A percentile compares a stretch with the other conserved stretches of the same genome.
Evolutionary conservation across 2,113 vertebrate species (phyloP).

Genomic region (Epinephelus moara): DNA sequence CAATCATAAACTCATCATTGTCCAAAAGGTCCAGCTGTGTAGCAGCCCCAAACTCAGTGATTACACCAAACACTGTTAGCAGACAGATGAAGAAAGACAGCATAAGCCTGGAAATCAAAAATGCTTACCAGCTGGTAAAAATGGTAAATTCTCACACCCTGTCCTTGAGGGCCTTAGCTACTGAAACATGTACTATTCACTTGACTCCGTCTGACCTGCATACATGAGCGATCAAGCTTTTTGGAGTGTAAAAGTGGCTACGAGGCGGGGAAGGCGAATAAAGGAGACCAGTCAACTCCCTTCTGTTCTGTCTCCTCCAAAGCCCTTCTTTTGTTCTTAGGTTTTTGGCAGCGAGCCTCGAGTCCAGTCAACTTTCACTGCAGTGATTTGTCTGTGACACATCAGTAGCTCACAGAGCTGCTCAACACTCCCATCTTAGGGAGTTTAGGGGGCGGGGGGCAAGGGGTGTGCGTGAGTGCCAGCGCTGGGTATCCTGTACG

Average conservation of each 20-base stretch:
- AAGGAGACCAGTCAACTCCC: slow-evolving; percentile 41
- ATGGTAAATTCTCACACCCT: neutral
- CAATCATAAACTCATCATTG: slow-evolving; percentile 6
- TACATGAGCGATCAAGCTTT: slow-evolving; percentile 56
- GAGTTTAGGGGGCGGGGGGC: slow-evolving; percentile 30
- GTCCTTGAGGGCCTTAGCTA: slow-evolving; percentile 20
- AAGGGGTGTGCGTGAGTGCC: slow-evolving; percentile 26
- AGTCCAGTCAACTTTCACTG: slow-evolving; percentile 65
- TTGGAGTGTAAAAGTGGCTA: slow-evolving; percentile 50
- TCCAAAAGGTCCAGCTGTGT: slow-evolving; percentile 7
- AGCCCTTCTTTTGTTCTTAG: slow-evolving; percentile 54
- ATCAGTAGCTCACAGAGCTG: slow-evolving; percentile 51
- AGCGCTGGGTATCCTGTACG: slow-evolving; percentile 21
- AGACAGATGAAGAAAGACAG: neutral
- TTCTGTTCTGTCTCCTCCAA: slow-evolving; percentile 55
- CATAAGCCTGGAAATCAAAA: slow-evolving; percentile 11
- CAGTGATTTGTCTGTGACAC: slow-evolving; percentile 69
- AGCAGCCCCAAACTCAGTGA: neutral
- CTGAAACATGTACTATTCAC: slow-evolving; percentile 37
- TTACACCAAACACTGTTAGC: neutral
- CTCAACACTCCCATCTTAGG: slow-evolving; percentile 48
- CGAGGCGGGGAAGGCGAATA: slow-evolving; percentile 30
- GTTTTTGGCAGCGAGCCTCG: slow-evolving; percentile 52
- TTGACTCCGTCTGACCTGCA: slow-evolving; percentile 64
- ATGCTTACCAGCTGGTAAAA: slow-evolving; percentile 28